Percentiles rank a stretch among this genome's conserved stretches.
Conservation (phyloP, 1,140 invertebrate species). For the Drosophila arawakana region DNA sequence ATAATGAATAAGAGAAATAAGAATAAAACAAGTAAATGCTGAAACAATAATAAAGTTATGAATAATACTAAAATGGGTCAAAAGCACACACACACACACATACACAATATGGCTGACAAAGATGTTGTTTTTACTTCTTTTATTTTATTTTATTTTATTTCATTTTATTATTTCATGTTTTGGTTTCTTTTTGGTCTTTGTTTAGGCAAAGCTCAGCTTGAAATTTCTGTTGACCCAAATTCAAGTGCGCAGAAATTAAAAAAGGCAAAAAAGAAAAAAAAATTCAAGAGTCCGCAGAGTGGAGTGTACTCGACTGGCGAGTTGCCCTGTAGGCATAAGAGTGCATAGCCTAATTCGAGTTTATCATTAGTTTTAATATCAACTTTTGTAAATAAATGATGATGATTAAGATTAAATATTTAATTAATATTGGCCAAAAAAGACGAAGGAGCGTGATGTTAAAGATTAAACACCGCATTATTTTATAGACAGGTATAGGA, state of each 20-base stretch:
- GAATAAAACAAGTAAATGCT: conserved; percentile 1
- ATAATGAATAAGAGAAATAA: conserved; percentile 9
- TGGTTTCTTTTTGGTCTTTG: conserved; percentile 30
- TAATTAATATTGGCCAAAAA: no score
- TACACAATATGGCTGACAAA: conserved; percentile 42
- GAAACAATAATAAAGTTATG: conserved; percentile 14
- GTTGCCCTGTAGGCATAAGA: conserved; percentile 5
- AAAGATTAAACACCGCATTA: no score
- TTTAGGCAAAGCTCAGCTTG: conserved; percentile 70
- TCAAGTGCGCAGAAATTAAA: conserved; percentile 53
- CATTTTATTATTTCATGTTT: conserved; percentile 18
- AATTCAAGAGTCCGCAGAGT: not conserved
- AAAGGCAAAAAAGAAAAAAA: conserved; percentile 7
- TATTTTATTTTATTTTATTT: conserved; percentile 3
- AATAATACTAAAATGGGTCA: conserved; percentile 33
- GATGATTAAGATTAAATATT: no score
- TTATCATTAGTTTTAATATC: no score
- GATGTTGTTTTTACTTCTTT: conserved; percentile 19
- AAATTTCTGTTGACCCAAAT: conserved; percentile 76
- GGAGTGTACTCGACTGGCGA: not conserved
- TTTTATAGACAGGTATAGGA: no score
- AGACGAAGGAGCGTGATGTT: no score
- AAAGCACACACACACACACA: not conserved
- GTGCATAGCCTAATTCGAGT: no score
- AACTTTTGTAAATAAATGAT: no score